Conservation (phyloP, 2,113 vertebrate genomes). For the Elachura formosa region DNA sequence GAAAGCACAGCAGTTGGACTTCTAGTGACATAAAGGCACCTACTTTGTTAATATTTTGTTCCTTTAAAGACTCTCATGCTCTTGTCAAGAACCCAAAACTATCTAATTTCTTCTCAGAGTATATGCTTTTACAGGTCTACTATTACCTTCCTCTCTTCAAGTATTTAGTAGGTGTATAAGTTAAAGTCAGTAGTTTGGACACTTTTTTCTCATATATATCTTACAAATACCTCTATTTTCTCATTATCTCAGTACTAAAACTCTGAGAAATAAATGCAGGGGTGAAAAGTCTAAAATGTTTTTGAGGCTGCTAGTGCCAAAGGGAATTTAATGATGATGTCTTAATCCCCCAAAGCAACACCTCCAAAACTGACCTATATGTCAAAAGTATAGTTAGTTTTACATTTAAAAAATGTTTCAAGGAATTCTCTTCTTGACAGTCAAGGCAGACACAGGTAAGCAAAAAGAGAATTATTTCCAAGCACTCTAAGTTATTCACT, state of each 20-base stretch:
- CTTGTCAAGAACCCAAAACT: background rate
- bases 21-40: background rate
- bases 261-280: background rate
- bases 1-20: background rate
- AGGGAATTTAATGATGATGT: background rate
- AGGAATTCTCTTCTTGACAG: background rate
- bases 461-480: background rate
- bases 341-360: background rate
- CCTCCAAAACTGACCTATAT: background rate
- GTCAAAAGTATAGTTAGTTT: background rate
- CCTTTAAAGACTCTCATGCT: background rate
- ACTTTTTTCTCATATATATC: constrained; percentile 1
- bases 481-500: background rate
- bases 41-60: background rate
- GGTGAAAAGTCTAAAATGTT: background rate
- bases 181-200: constrained; percentile 2
- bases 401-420: background rate
- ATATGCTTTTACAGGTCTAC: background rate
- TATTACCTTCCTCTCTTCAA: constrained; percentile 23
- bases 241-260: constrained; percentile 12
- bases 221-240: background rate
- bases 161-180: constrained; percentile 44
- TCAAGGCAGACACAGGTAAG: background rate
- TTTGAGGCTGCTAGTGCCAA: background rate
- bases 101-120: background rate